Conservation (phyloP, 2,797 vertebrate species). For the Enteromius viviparus region DNA sequence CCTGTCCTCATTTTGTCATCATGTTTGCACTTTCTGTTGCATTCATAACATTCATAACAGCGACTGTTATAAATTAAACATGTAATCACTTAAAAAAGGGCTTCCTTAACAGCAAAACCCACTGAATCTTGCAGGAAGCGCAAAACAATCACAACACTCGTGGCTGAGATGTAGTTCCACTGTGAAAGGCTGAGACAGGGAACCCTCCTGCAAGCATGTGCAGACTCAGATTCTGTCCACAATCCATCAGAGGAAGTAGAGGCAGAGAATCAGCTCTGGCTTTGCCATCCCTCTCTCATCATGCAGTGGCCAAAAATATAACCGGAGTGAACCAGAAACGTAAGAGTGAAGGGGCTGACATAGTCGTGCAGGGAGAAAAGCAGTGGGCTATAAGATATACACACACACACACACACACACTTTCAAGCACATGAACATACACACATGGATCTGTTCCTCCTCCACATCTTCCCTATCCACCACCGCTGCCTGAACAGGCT, state of each 20-base stretch:
- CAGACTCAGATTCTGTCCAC: slow-evolving; percentile 25
- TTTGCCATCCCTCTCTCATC: not conserved
- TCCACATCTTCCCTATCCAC: slow-evolving; percentile 49
- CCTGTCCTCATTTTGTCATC: not conserved
- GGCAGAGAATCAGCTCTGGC: slow-evolving; percentile 1
- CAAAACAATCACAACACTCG: not conserved
- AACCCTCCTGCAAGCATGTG: not conserved
- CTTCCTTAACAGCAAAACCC: slow-evolving; percentile 9
- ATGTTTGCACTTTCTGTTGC: slow-evolving; percentile 6
- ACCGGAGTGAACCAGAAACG: slow-evolving; percentile 6
- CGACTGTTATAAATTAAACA: slow-evolving; percentile 22
- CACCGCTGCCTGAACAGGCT: slow-evolving; percentile 42
- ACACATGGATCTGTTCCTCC: slow-evolving; percentile 51
- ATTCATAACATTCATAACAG: not conserved
- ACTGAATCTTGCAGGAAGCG: slow-evolving; percentile 16
- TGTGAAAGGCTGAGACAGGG: slow-evolving; percentile 13
- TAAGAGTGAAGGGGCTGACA: slow-evolving; percentile 40
- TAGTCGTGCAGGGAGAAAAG: slow-evolving; percentile 26
- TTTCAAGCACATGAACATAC: slow-evolving; percentile 39
- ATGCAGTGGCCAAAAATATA: slow-evolving; percentile 49
- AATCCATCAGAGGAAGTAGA: slow-evolving; percentile 33
- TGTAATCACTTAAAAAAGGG: slow-evolving; percentile 24
- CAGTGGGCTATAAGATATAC: slow-evolving; percentile 31
- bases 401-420: slow-evolving; percentile 31
- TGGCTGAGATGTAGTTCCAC: not conserved